These are phyloP conservation scores for Musca vetustissima DNA, from an alignment of 1,140 invertebrate genomes.

Conservation along the genomic window DNA sequence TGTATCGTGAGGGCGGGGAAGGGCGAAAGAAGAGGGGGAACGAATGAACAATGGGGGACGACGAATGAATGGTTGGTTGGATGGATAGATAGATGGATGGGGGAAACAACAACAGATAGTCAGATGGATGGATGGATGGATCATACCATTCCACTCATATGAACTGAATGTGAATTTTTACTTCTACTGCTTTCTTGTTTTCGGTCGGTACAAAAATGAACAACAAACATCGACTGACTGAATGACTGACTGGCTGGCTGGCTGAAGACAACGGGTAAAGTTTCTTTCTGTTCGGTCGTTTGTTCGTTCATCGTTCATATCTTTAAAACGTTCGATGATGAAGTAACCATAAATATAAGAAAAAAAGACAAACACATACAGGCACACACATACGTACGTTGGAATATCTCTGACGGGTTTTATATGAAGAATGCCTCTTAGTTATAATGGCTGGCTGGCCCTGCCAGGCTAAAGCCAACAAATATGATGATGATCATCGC, in stretches of 20 bases:
- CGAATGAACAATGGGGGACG: neutral
- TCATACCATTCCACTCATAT: neutral
- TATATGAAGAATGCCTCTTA: too few species aligned
- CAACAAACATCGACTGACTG: neutral
- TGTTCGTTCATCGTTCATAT: neutral
- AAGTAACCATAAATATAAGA: constrained; percentile 2
- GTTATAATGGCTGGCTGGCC: too few species aligned
- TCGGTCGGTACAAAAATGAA: constrained; percentile 1
- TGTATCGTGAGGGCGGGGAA: too few species aligned
- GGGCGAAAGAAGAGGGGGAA: too few species aligned
- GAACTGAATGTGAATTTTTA: neutral
- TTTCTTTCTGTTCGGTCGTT: neutral
- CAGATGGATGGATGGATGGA: constrained; percentile 5
- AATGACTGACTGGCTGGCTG: neutral
- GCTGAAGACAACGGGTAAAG: neutral
- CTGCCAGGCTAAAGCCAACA: too few species aligned
- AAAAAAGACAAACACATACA: too few species aligned
- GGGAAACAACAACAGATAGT: neutral
- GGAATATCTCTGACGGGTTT: too few species aligned
- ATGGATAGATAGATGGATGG: neutral
- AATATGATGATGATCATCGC: too few species aligned
- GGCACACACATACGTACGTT: too few species aligned
- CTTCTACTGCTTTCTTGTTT: constrained; percentile 3
- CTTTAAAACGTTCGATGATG: constrained; percentile 17
- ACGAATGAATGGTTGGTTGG: constrained; percentile 18